Evolutionary conservation across 2,113 vertebrate genomes (phyloP), one percentile per base, ranked within the genome.

Genomic region (Syrrhaptes paradoxus): DNA sequence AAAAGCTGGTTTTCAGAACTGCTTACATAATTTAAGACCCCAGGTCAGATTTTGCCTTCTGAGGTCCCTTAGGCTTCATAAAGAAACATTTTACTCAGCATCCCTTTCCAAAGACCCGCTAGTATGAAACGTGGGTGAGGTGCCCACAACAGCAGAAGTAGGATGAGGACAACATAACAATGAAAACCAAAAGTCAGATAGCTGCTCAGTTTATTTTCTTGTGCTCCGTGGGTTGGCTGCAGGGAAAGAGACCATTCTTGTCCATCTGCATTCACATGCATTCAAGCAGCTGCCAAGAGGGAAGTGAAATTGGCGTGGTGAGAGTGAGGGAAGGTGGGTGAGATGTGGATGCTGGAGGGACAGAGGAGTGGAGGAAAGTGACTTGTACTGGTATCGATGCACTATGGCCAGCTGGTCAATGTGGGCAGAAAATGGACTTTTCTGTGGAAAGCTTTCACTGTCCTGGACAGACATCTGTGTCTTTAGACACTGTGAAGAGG

Each of bases 81-180:
- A 75, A 75, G 24, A 78, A 72, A 48, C 13, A 8, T 78, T 91
- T 85, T 57, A 43, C 19, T 74, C 32, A 48, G 25, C 11, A 20
- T 34, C 38, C 36, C 41, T 73, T 76, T 85, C 32, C 3, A 51
- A 92, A 52, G 11, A n/a, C 31, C 31, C 52, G 24, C 31, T 43
- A 21, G 7, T 34, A 11, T 57, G 21, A 89, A 91, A 67, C 0
- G 0, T 61, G 29, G 48, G 34, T 0, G 0, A 63, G 26, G 9
- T 79, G 46, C 21, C 49, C 0, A 0, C 54, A 43, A 45, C 22
- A 82, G 48, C 46, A 76, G 22, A 77, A 68, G 0, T 36, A 89
- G 26, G 32, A 57, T 0, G 8, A 28, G 31, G 48, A n/a, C 34
- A 13, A 5, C 3, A 1, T 46, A 73, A 48, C 17, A 74, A 7